These are phyloP conservation scores for Aelia acuminata DNA, from an alignment of 2,888 invertebrate genomes.

Conservation along the genomic window DNA sequence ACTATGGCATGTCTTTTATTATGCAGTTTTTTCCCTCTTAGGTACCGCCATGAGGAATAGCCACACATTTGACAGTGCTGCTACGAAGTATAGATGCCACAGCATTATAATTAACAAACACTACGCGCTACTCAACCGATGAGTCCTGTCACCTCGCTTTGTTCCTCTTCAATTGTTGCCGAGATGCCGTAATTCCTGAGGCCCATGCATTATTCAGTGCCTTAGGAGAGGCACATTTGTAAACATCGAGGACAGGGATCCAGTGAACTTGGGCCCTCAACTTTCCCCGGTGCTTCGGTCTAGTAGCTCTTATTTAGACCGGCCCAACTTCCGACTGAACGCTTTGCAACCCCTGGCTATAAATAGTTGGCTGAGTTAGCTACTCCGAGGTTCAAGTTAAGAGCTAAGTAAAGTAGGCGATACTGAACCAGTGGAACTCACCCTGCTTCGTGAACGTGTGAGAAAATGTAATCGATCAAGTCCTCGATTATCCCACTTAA, in stretches of 20 bases:
- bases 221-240: conserved; percentile 20
- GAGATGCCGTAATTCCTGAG: conserved; percentile 5
- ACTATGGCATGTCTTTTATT: too few species aligned
- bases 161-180: background rate
- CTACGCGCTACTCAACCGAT: background rate
- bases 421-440: background rate
- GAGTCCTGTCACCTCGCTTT: background rate
- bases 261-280: background rate
- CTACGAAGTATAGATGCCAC: background rate
- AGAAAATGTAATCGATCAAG: background rate
- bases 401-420: background rate
- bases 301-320: background rate
- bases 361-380: background rate
- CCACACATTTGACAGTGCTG: background rate
- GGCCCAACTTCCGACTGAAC: background rate
- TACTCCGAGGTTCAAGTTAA: background rate
- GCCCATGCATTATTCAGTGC: conserved; percentile 36
- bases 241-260: conserved; percentile 10
- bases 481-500: background rate
- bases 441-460: background rate
- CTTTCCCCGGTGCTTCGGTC: conserved; percentile 24
- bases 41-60: background rate
- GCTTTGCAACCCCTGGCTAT: background rate
- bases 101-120: background rate
- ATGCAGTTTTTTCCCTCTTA: too few species aligned